phyloP scores from a whole-genome alignment of 2,888 invertebrate species.

The Malthinus seriepunctatus region DNA sequence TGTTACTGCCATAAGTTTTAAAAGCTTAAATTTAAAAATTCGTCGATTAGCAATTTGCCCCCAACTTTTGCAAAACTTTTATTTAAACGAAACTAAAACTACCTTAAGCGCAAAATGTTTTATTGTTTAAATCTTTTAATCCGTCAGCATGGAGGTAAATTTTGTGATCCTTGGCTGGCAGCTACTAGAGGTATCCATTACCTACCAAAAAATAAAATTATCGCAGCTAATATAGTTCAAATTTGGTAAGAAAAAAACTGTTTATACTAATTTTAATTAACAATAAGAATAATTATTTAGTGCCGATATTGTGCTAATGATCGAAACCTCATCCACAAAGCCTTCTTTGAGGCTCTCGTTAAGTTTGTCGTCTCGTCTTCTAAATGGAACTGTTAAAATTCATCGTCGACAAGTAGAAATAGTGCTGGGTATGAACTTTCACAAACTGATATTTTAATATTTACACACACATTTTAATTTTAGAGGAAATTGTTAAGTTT shows the following conservation, averaged over 20 bases:
- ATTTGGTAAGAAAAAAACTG: too few relatives aligned
- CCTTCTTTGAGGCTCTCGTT: constrained; percentile 11
- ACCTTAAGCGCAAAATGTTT: constrained; percentile 17
- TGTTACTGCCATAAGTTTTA: too few relatives aligned
- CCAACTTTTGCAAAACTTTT: too few relatives aligned
- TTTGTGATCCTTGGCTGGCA: constrained; percentile 10
- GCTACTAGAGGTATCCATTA: constrained; percentile 10
- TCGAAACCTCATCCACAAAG: constrained; percentile 1
- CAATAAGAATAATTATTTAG: constrained; percentile 1
- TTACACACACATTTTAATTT: too few relatives aligned
- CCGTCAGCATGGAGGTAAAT: constrained; percentile 16
- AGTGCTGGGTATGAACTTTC: constrained; percentile 1
- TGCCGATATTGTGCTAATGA: constrained; percentile 14
- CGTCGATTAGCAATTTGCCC: too few relatives aligned
- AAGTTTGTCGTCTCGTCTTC: constrained; percentile 13
- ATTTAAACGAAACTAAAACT: too few relatives aligned
- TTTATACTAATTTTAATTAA: too few relatives aligned
- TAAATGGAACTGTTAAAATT: constrained; percentile 14
- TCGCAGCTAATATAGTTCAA: too few relatives aligned
- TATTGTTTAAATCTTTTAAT: constrained; percentile 8
- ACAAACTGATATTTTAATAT: too few relatives aligned
- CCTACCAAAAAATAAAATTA: neutral
- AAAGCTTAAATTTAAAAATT: too few relatives aligned
- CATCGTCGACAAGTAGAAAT: constrained; percentile 7
- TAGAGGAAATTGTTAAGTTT: too few relatives aligned